Evolutionary conservation across 1,140 invertebrate species (phyloP), one percentile per base, ranked within the genome.

Genomic region (Atta texana): DNA sequence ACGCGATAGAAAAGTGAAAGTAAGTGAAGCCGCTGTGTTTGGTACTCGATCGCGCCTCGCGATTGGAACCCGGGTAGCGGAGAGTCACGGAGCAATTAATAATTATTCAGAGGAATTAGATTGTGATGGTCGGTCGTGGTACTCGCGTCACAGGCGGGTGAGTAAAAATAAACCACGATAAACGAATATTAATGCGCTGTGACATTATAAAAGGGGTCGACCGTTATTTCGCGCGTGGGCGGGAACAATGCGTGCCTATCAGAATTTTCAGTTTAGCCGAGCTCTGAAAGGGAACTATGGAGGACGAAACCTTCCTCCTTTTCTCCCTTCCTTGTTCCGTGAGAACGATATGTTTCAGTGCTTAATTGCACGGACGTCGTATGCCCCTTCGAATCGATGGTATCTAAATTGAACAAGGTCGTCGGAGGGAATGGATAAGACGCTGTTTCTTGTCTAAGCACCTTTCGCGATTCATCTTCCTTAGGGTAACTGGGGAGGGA

Each of bases 401-500:
- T 76, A 82, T 90, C 81, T 84, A 89, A 85, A 90, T 90, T 85
- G 78, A 88, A 77, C 68, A 88, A 74, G 63, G 59, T 66, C 84
- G 78, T 61, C 66, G 14, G 34, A 12, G 24, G 18, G 64, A n/a
- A 78, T 88, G 72, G 66, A 89, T 88, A 89, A 88, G 74, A 51
- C 71, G 76, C 57, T 74, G 86, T 82, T 63, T 66, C 44, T 64
- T 59, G 39, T 59, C 68, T 39, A 74, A 74, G 44, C 53, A 59
- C 24, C 68, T 74, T 82, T 55, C 53, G 78, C 34, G 53, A 82
- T 82, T 82, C 53, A 74, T 82, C 55, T 82, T 74, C 53, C 21
- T 82, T 51, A 57, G 14, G 21, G 28, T 82, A 72, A 82, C 57
- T 31, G 72, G n/a, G 59, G 28, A 80, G 61, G 28, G 44, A 44